Base-by-base conservation (phyloP, 37 sponge, comb jelly and placozoan genomes). In the Theonella swinhoei region DNA sequence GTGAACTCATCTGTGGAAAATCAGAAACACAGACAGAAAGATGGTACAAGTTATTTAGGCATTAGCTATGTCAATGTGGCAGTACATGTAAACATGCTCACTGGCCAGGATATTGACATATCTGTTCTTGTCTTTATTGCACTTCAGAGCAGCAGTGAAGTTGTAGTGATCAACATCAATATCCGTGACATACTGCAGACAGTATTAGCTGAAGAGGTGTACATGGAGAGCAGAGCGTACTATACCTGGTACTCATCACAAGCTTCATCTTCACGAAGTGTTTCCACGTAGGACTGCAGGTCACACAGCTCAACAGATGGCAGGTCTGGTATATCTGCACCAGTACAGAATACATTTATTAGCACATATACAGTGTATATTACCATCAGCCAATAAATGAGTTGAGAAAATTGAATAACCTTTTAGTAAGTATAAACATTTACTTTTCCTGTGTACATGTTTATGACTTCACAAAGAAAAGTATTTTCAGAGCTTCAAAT, bases 101-200 rank as follows among this genome's bases (percentile, higher is more conserved):
- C 95, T 71, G 47, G 83, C 62, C 0, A 83, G 35, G 24, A 95
- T 95, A 67, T 95, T 92, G 76, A 74, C 89, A 64, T 95, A 95
- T 83, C 95, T 80, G 72, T 95, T 95, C 81, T 81, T 95, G 35
- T 59, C 34, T 3, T 66, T 80, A 34, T 95, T 95, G 72, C 24
- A 68, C 0, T 74, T 54, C 24, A 63, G 74, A 14, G 61, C 71
- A 34, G 92, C 80, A 25, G 58, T 39, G 38, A 35, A 30, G 28
- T 30, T 68, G 22, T 84, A 77, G 68, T 64, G 33, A 23, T 70
- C 33, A 33, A 43, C 73, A 26, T 87, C 92, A 73, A 82, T n/a
- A n/a, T 82, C 87, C 54, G 43, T 66, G 31, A 84, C 76, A 42
- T 43, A 1, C 84, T 84, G 67, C 64, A 58, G 30, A 0, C 22